A percentile compares a stretch with the other conserved stretches of the same genome.
phyloP scores from a whole-genome alignment of 2,888 invertebrate genomes.

The Dryobota labecula region DNA sequence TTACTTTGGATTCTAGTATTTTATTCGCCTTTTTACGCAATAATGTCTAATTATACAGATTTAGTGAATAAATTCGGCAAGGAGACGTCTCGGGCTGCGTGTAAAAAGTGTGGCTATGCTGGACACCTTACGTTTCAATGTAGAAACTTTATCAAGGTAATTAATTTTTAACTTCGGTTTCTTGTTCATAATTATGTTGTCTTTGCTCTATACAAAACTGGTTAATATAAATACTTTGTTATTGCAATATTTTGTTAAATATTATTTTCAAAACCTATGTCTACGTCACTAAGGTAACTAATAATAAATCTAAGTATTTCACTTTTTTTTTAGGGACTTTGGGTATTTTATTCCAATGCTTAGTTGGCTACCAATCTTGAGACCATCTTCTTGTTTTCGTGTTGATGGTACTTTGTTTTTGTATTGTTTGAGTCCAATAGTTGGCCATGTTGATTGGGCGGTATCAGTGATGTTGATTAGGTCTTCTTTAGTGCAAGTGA shows the following conservation, averaged over 20 bases:
- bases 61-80: constrained; percentile 91
- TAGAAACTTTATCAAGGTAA: constrained; percentile 97
- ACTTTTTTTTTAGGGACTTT: no score
- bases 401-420: no score
- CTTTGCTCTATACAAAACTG: background rate
- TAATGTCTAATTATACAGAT: constrained; percentile 84
- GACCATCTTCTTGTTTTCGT: no score
- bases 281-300: background rate
- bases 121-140: constrained; percentile 99
- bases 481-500: no score
- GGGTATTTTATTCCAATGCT: no score
- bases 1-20: constrained; percentile 29
- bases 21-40: constrained; percentile 35
- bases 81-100: constrained; percentile 95
- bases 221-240: background rate
- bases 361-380: background rate
- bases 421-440: no score
- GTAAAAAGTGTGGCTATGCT: constrained; percentile 98
- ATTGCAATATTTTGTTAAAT: no score
- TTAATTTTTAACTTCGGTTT: constrained; percentile 49
- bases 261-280: background rate
- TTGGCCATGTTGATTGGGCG: no score
- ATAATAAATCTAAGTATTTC: background rate
- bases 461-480: no score
- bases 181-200: background rate